Evolutionary conservation across 2,797 vertebrate species (phyloP).

Genomic region (Melanotaenia maccullochi): DNA sequence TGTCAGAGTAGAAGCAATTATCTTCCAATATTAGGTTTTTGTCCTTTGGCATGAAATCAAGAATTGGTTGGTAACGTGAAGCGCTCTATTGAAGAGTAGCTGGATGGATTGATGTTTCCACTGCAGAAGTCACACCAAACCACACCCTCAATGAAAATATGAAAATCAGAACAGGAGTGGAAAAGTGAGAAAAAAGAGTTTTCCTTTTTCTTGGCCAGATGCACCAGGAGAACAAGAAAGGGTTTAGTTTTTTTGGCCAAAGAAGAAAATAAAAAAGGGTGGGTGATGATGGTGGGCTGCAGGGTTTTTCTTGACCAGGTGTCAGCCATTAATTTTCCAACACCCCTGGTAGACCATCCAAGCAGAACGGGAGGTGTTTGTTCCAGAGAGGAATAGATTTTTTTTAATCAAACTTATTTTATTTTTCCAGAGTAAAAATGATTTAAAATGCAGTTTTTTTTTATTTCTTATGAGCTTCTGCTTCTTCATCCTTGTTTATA

Average conservation of each 20-base stretch:
- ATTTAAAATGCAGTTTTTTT: not conserved
- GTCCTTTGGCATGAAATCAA: not conserved
- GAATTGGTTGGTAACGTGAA: not conserved
- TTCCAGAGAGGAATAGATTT: not conserved
- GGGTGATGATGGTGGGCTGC: slow-evolving; percentile 19
- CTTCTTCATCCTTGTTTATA: not conserved
- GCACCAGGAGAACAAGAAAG: slow-evolving; percentile 47
- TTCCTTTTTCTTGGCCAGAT: slow-evolving; percentile 72
- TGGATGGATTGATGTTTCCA: slow-evolving; percentile 67
- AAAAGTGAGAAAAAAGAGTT: slow-evolving; percentile 65
- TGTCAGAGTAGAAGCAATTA: no score
- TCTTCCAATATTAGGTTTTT: no score
- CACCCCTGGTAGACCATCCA: slow-evolving; percentile 24
- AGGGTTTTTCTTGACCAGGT: slow-evolving; percentile 64
- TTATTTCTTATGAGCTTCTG: slow-evolving; percentile 21
- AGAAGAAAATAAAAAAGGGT: slow-evolving; percentile 1
- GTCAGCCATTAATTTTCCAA: slow-evolving; percentile 59
- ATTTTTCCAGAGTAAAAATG: not conserved
- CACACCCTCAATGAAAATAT: slow-evolving; percentile 65
- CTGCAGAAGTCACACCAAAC: slow-evolving; percentile 56
- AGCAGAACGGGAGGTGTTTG: slow-evolving; percentile 21
- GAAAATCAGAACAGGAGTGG: slow-evolving; percentile 39
- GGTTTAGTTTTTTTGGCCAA: slow-evolving; percentile 36
- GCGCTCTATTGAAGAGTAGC: slow-evolving; percentile 15
- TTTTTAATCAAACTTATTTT: slow-evolving; percentile 20